These are phyloP conservation scores for Muscina levida DNA, from an alignment of 2,888 invertebrate genomes.

Conservation along the genomic window DNA sequence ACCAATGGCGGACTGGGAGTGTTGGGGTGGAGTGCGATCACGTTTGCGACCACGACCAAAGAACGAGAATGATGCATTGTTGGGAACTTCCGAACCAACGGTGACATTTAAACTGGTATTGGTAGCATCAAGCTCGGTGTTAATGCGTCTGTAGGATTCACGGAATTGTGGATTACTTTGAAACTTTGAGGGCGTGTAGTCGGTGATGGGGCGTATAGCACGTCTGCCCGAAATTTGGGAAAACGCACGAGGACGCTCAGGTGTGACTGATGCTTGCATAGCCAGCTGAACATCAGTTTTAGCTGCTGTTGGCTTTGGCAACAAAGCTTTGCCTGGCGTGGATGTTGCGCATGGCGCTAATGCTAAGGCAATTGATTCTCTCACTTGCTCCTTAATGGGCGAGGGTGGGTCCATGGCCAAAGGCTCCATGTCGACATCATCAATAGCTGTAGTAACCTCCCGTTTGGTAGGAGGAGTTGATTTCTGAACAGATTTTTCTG, in stretches of 20 bases:
- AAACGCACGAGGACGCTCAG: conserved; percentile 71
- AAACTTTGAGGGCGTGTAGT: conserved; percentile 72
- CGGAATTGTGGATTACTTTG: conserved; percentile 70
- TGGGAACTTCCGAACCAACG: conserved; percentile 78
- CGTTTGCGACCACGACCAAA: conserved; percentile 78
- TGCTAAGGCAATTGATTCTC: conserved; percentile 6
- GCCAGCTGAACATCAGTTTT: conserved; percentile 70
- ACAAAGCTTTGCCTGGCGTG: conserved; percentile 73
- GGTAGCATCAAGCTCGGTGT: conserved; percentile 76
- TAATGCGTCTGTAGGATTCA: conserved; percentile 75
- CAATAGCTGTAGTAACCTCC: conserved; percentile 58
- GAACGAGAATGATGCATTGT: conserved; percentile 76
- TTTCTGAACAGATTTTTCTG: conserved; percentile 33
- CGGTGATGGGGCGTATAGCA: conserved; percentile 73
- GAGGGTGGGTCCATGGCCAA: conserved; percentile 69
- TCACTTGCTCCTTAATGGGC: conserved; percentile 67
- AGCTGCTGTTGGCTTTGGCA: conserved; percentile 50
- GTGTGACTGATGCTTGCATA: conserved; percentile 67
- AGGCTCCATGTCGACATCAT: conserved; percentile 76
- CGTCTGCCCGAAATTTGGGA: conserved; percentile 77
- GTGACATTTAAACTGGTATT: conserved; percentile 78
- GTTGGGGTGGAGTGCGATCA: conserved; percentile 73
- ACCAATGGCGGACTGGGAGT: conserved; percentile 69
- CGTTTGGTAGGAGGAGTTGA: conserved; percentile 33
- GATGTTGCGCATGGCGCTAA: conserved; percentile 73